Base-by-base conservation (phyloP, 2,888 invertebrate genomes). In the Archips crataeganus region DNA sequence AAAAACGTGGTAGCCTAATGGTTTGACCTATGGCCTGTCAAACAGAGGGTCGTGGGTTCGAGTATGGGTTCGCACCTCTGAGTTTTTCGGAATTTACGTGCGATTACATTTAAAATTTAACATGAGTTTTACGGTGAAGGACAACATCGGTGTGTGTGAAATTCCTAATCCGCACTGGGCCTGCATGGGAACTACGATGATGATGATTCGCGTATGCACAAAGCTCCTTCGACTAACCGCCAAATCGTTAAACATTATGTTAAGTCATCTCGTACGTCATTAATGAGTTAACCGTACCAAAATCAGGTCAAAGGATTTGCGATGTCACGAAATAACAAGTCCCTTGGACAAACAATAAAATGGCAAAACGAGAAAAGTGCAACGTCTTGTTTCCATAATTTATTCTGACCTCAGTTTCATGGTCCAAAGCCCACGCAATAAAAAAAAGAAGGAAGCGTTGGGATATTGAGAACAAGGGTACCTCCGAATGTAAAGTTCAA, bases 381-480 rank as follows among this genome's bases (percentile, higher is more conserved):
- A 54, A 61, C 67, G 62, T 47, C 62, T 36, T n/a, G 67, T 72
- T 72, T 72, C 59, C 62, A 62, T 68, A 47, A 68, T 47, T 63
- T 62, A 68, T 39, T 47, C 51, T 45, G 62, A 63, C 72, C 67
- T 72, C 62, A 39, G 62, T 63, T 47, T 72, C 67, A 72, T 39
- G 72, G 72, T 39, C 49, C 6, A n/a, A 32, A 66, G 42, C 62
- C 70, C 34, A 32, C 42, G 62, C 45, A 45, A n/a, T 49, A 10
- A 59, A 59, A 59, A 71, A 57, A 45, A 59, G 59, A 65, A 65
- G 70, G 64, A 71, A 71, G 59, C 36, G 23, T 39, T 65, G 47
- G 60, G 36, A 60, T 60, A 60, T 60, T 60, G 60, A 60, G 60
- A 60, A 34, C 59, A 34, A 59, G 45, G 57, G 34, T 59, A 59